Base-by-base conservation (phyloP, 2,888 invertebrate species). In the Philopedon plagiatum region DNA sequence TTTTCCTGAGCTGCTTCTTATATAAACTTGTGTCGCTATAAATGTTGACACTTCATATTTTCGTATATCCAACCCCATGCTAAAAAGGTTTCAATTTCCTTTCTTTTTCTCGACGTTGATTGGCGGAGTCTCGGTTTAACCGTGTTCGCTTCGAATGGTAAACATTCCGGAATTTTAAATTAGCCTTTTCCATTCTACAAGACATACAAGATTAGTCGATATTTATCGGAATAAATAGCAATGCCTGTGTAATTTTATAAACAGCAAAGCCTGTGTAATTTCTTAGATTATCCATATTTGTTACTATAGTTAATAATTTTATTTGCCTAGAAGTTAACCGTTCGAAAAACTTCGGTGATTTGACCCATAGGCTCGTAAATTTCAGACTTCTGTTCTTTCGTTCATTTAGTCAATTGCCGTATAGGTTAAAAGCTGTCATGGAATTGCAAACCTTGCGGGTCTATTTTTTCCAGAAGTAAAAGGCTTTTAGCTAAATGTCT, bases 11-110 rank as follows among this genome's bases (percentile, higher is more conserved):
- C 13, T 18, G 29, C 51, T 41, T 46, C 63, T 51, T 63, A 63
- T 46, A 51, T 51, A 63, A 63, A 63, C 63, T 63, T 29, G 51
- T 63, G 63, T 63, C 34, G 49, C 32, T 63, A 34, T 63, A 37
- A 51, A 63, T 63, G 63, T 63, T 49, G 63, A 63, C 49, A 39
- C 32, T 63, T 51, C 63, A 63, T 63, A 63, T 63, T 63, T 63
- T 63, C 46, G 61, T 41, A 46, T 61, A 41, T 29, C 61, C 61
- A 46, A 61, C 61, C 63, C 32, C 37, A 63, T 63, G 63, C 63
- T 63, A 63, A 63, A 49, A 63, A 51, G 63, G 63, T 63, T 63
- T 63, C 63, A 63, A 63, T 63, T 51, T 63, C 51, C 63, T 46
- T 63, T 51, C 51, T 46, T 63, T 61, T 41, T 51, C 51, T 63